Evolutionary conservation across 2,113 vertebrate genomes (phyloP).

Genomic region (Bubo bubo): DNA sequence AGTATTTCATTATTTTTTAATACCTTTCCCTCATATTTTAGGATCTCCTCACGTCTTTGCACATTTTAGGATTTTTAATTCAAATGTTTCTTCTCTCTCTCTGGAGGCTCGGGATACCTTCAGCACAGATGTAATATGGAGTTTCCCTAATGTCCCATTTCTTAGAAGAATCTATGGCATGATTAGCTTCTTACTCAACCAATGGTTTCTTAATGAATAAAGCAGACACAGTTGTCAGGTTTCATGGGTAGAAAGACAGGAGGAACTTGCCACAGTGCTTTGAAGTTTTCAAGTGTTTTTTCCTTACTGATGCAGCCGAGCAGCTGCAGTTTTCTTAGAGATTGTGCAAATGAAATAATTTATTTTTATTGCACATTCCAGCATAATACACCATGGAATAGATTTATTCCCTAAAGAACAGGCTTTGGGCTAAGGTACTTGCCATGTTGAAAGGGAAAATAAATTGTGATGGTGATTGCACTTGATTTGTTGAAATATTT

Average conservation of each 20-base stretch:
- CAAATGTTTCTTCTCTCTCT: background rate
- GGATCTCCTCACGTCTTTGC: no score
- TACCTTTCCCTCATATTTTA: background rate
- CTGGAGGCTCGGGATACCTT: background rate
- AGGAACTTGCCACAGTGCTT: background rate
- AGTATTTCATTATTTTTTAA: background rate
- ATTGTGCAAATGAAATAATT: constrained; percentile 29
- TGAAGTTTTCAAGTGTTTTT: constrained; percentile 36
- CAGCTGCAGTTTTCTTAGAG: constrained; percentile 26
- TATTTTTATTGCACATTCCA: constrained; percentile 51
- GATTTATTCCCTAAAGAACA: background rate
- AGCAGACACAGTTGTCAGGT: constrained; percentile 1
- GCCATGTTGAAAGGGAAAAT: constrained; percentile 34
- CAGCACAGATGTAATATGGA: background rate
- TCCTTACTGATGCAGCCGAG: background rate
- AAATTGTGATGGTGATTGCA: constrained; percentile 8
- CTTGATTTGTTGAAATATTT: constrained; percentile 42
- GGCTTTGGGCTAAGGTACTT: constrained; percentile 9
- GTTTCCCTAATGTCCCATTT: background rate
- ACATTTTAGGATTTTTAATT: background rate
- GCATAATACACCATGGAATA: constrained; percentile 2
- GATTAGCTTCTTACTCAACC: background rate
- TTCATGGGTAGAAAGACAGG: background rate
- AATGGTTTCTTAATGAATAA: background rate
- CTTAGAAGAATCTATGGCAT: background rate